Evolutionary conservation across 2,797 vertebrate genomes (phyloP).

Genomic region (Enteromius thamalakanensis): DNA sequence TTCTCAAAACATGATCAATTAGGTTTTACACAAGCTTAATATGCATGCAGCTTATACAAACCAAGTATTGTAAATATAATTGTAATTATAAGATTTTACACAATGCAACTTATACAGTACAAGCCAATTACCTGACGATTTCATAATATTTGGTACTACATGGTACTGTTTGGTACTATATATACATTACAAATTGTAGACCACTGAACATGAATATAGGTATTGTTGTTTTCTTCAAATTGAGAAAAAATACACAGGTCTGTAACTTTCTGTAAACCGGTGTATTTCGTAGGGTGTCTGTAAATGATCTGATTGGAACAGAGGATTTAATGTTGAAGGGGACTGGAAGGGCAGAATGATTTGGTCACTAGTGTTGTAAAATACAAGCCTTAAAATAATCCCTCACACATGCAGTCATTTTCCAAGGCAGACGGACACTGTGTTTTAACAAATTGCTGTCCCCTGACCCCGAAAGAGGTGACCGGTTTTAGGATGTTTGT

Average conservation of each 20-base stretch:
- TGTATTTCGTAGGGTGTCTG: neutral
- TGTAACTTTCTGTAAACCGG: neutral
- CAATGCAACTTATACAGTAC: neutral
- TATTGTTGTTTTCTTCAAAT: neutral
- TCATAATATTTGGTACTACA: too few relatives aligned
- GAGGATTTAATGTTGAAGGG: slow-evolving; percentile 50
- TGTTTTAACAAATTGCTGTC: slow-evolving; percentile 6
- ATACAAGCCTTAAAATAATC: slow-evolving; percentile 56
- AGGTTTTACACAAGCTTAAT: neutral
- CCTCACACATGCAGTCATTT: slow-evolving; percentile 3
- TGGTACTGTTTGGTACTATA: neutral
- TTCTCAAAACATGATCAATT: neutral
- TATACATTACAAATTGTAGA: neutral
- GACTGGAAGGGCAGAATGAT: slow-evolving; percentile 56
- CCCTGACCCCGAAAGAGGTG: neutral
- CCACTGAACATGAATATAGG: too few relatives aligned
- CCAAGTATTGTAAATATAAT: too few relatives aligned
- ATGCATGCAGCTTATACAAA: neutral
- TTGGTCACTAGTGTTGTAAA: slow-evolving; percentile 43
- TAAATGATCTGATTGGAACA: slow-evolving; percentile 2
- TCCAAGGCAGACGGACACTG: neutral
- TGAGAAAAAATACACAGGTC: neutral
- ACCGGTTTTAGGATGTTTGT: neutral
- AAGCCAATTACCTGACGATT: neutral
- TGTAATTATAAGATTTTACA: neutral